Conservation (phyloP, 2,888 invertebrate species). For the Rambutsinella grinnellia region DNA sequence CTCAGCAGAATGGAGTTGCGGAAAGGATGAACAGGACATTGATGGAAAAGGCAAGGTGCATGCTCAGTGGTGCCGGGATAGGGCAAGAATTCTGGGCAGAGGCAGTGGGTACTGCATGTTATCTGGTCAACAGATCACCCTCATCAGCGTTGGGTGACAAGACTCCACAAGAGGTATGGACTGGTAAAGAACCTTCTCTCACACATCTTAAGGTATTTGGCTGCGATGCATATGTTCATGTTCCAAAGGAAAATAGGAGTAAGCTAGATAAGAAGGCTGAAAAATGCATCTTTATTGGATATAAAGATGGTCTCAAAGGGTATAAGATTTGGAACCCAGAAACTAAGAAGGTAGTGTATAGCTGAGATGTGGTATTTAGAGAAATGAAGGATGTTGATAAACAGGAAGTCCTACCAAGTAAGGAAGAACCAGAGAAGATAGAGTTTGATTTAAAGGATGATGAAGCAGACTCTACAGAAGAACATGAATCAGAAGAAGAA, state of each 20-base stretch:
- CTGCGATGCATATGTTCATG: conserved; percentile 47
- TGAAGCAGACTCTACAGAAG: too few relatives aligned
- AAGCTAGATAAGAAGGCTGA: conserved; percentile 37
- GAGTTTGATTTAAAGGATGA: too few relatives aligned
- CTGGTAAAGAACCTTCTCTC: conserved; percentile 61
- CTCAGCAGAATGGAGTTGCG: conserved; percentile 68
- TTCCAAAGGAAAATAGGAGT: conserved; percentile 9
- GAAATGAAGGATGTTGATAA: too few relatives aligned
- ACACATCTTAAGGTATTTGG: conserved; percentile 65
- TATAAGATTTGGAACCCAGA: too few relatives aligned
- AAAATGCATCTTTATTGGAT: conserved; percentile 57
- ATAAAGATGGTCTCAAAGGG: too few relatives aligned
- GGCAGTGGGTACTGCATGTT: conserved; percentile 67
- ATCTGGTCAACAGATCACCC: conserved; percentile 67
- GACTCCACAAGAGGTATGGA: conserved; percentile 65
- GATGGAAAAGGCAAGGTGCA: conserved; percentile 66
- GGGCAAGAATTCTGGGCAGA: conserved; percentile 67
- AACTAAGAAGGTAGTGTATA: too few relatives aligned
- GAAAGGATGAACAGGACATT: conserved; percentile 67
- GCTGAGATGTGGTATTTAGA: too few relatives aligned
- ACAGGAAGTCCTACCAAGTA: too few relatives aligned
- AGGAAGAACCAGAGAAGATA: too few relatives aligned
- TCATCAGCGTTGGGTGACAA: too few relatives aligned
- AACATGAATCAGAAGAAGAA: too few relatives aligned
- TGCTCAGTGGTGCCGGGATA: conserved; percentile 67